Conservation (phyloP, 2,113 vertebrate species). For the Lethenteron camtschaticum region DNA sequence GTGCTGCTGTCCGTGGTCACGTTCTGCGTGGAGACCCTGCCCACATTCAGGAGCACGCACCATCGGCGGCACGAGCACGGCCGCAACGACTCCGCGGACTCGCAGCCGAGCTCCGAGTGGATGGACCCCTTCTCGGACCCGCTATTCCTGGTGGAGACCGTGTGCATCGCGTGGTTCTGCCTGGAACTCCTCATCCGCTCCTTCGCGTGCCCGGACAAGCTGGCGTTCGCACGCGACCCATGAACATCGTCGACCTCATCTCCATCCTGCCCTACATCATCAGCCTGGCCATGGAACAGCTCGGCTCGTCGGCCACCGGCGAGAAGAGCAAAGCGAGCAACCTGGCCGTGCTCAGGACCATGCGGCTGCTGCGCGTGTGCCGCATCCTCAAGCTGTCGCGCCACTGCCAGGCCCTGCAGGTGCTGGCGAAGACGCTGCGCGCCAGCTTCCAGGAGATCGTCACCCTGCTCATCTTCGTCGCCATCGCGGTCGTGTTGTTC, state of each 20-base stretch:
- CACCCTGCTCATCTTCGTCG: neutral
- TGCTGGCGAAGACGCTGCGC: slow-evolving; percentile 1
- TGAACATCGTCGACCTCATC: neutral
- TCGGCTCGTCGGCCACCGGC: neutral
- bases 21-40: slow-evolving; percentile 19
- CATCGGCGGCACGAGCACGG: no score
- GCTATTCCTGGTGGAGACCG: slow-evolving; percentile 3
- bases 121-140: neutral
- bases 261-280: neutral
- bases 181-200: neutral
- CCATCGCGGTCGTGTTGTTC: neutral
- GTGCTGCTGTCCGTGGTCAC: slow-evolving; percentile 94
- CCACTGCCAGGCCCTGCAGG: neutral
- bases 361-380: slow-evolving; percentile 1
- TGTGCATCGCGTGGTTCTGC: slow-evolving; percentile 1
- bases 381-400: neutral
- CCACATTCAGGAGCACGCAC: no score
- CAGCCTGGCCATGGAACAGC: neutral
- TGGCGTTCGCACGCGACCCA: neutral
- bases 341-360: neutral
- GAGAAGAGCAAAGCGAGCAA: neutral
- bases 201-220: neutral
- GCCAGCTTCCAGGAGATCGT: neutral
- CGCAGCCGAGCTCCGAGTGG: no score
- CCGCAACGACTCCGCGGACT: no score